phyloP scores from a whole-genome alignment of 2,888 invertebrate genomes.

The Caenorhabditis sinica region DNA sequence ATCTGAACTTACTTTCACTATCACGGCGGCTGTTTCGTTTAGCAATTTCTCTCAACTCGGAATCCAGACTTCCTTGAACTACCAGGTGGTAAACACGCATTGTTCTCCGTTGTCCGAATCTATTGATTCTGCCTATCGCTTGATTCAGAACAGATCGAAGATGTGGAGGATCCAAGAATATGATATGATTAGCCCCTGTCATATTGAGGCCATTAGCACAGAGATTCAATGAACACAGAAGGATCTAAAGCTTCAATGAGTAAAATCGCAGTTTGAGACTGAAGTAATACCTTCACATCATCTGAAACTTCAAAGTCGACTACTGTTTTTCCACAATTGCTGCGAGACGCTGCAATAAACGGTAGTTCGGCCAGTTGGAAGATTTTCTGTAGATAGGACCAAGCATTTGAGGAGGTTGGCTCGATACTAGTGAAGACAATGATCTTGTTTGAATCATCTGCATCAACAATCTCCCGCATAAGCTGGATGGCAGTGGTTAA shows the following conservation, averaged over 20 bases:
- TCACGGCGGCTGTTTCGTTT: slow-evolving; percentile 1
- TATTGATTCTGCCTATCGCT: slow-evolving; percentile 90
- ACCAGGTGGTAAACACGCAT: slow-evolving; percentile 89
- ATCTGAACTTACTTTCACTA: slow-evolving; percentile 32
- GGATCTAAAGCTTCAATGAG: slow-evolving; percentile 79
- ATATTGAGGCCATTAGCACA: slow-evolving; percentile 91
- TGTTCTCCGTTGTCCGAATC: slow-evolving; percentile 89
- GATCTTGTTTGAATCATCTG: slow-evolving; percentile 28
- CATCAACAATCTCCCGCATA: slow-evolving; percentile 14
- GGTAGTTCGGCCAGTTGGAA: slow-evolving; percentile 29
- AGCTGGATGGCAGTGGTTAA: slow-evolving; percentile 12
- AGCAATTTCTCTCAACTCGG: slow-evolving; percentile 50
- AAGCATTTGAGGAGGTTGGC: slow-evolving; percentile 7
- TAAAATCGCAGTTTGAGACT: background rate
- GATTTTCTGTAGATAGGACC: slow-evolving; percentile 34
- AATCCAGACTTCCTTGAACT: slow-evolving; percentile 88
- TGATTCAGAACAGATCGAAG: slow-evolving; percentile 88
- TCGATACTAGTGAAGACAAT: slow-evolving; percentile 55
- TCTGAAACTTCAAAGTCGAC: slow-evolving; percentile 38
- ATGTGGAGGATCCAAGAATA: slow-evolving; percentile 89
- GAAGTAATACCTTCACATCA: slow-evolving; percentile 4
- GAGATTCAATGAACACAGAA: slow-evolving; percentile 88
- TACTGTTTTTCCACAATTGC: slow-evolving; percentile 25
- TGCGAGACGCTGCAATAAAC: background rate
- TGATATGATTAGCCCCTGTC: slow-evolving; percentile 90